Base-by-base conservation (phyloP, 2,113 vertebrate species). In the Orycteropus afer region DNA sequence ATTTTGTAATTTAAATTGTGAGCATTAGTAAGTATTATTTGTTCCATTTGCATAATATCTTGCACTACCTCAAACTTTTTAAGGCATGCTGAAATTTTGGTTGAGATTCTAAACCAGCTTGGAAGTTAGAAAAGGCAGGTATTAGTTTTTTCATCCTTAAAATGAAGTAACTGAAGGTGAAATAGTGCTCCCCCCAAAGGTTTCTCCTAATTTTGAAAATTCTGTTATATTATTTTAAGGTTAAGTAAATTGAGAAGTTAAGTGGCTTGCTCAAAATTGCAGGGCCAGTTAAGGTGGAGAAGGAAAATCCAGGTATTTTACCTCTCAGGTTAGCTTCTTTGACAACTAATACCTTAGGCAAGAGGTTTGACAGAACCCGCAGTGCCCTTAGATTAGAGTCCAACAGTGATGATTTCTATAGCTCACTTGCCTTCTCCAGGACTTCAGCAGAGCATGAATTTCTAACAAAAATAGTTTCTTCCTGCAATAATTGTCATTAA, bases 1-100 rank as follows among this genome's bases (percentile, higher is more conserved):
- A 74, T 27, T 89, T 94, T 89, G 67, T 80, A 51, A 61, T 81
- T 96, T 69, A 94, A 84, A 80, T 80, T 57, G 4, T 86, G 42
- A 94, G 23, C 78, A 55, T 80, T 77, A 65, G 17, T 47, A 34
- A 49, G 47, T 29, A 34, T 63, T 83, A 78, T 93, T 69, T 92
- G 11, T 87, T 90, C 49, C 27, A n/a, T 77, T 73, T 78, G 4
- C 32, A 23, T 57, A 84, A 40, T 11, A 57, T 18, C n/a, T 74
- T 61, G 2, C 61, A 29, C 15, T 74, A 65, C 22, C 15, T 71
- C 57, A 71, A 34, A 74, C 15, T 93, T 86, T 55, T 81, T 63
- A 83, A 93, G 83, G 57, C 5, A 57, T 20, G 17, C 5, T 80
- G 34, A 74, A 86, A 69, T 61, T 89, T 86, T 3, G 4, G 2